Conservation (phyloP, 2,797 vertebrate genomes). For the Perodicticus potto region DNA sequence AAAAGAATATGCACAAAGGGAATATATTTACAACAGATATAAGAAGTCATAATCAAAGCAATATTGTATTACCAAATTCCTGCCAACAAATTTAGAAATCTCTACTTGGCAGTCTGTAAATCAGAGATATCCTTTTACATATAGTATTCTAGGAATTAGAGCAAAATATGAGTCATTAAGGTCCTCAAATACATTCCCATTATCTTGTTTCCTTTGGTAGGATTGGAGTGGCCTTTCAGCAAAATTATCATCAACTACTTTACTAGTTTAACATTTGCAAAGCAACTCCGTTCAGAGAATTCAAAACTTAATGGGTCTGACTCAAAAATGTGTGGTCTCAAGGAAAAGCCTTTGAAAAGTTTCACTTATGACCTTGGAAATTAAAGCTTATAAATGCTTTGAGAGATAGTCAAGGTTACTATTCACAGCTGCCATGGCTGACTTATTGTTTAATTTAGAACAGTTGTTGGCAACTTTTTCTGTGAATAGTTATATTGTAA, state of each 20-base stretch:
- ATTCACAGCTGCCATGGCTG: neutral
- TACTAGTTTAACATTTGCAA: slow-evolving; percentile 38
- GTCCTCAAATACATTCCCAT: slow-evolving; percentile 15
- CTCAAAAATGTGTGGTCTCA: slow-evolving; percentile 20
- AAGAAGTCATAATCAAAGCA: slow-evolving; percentile 74
- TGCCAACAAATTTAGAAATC: slow-evolving; percentile 73
- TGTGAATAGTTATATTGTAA: neutral
- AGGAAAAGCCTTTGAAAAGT: neutral
- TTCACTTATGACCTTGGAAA: slow-evolving; percentile 44
- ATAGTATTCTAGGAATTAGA: slow-evolving; percentile 54
- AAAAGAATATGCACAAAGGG: slow-evolving; percentile 79
- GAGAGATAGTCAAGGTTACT: neutral
- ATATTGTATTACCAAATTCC: slow-evolving; percentile 64
- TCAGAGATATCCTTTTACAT: neutral
- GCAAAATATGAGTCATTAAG: slow-evolving; percentile 14
- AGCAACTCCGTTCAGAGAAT: slow-evolving; percentile 11
- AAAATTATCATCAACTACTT: slow-evolving; percentile 44
- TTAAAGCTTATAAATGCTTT: neutral
- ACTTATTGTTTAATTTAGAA: slow-evolving; percentile 46
- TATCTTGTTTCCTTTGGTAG: neutral
- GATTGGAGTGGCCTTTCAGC: slow-evolving; percentile 38
- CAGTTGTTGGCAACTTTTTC: neutral
- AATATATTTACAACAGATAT: slow-evolving; percentile 78
- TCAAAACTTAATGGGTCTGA: slow-evolving; percentile 11
- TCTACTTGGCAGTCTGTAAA: slow-evolving; percentile 15